Base-by-base conservation (phyloP, 92 coral and sea anemone genomes). In the Umimayanthus kanabou region DNA sequence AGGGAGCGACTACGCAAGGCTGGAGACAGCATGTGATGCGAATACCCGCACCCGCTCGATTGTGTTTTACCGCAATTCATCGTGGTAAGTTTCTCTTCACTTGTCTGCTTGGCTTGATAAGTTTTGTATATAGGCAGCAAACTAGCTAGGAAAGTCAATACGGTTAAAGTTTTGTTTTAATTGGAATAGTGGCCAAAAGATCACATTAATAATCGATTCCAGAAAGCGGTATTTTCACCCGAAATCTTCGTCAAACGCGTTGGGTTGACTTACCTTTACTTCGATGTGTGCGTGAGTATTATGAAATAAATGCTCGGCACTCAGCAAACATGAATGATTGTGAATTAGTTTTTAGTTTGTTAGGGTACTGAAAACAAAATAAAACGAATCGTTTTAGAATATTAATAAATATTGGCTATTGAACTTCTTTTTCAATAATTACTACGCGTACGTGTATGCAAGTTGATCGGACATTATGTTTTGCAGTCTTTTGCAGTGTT, bases 11-110 rank as follows among this genome's bases (percentile, higher is more conserved):
- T 76, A 85, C 58, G 89, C 29, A 69, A 76, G 20, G 22, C 40
- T 70, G 13, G 40, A 72, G 2, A 73, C 86, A 39, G 89, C 94
- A 5, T 94, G 97, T 76, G 93, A 92, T 79, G 77, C 85, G 13
- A 73, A 6, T 4, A 85, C 88, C 2, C 69, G 87, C 16, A 40
- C 28, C 23, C 92, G 90, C 9, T 75, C 85, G 37, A 42, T 90
- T 29, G 84, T 90, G 9, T 86, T 57, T 25, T 90, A 86, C 49
- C 85, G 64, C 5, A 85, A 80, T 30, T 64, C 67, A 29, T 39
- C 73, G 25, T 90, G 92, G 92, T 90, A 39, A 90, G 92, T 25
- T 83, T 42, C 18, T 45, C 4, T 40, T 42, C n/a, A 37, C 73
- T 57, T 4, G 69, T 23, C 26, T 61, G 7, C 25, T 33, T 33